These are phyloP conservation scores for Lasiommata megera DNA, from an alignment of 2,888 invertebrate species.

Conservation along the genomic window DNA sequence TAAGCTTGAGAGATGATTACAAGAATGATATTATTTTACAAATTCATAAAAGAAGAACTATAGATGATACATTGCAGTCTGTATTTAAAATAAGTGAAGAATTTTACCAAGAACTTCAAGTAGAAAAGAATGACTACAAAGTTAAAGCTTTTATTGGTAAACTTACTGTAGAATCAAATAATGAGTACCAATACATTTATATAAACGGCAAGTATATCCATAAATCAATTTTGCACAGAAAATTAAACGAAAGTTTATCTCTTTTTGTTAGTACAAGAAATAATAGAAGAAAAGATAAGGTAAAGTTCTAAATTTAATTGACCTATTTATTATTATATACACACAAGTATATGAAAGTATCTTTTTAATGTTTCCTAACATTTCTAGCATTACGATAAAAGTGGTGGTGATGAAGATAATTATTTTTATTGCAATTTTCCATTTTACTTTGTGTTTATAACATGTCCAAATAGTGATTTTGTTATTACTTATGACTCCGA, in stretches of 20 bases:
- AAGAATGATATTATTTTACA: conserved; percentile 81
- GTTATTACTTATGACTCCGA: conserved; percentile 70
- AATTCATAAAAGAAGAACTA: conserved; percentile 78
- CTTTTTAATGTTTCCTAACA: conserved; percentile 13
- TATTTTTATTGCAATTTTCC: conserved; percentile 42
- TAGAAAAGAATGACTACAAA: conserved; percentile 69
- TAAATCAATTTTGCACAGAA: conserved; percentile 65
- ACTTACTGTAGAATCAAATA: conserved; percentile 35
- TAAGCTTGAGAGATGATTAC: conserved; percentile 85
- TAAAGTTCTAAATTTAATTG: no score
- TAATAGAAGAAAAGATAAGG: conserved; percentile 45
- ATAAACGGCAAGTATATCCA: conserved; percentile 83
- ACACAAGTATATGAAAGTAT: background rate
- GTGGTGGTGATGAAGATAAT: conserved; percentile 37
- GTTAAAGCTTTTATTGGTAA: conserved; percentile 82
- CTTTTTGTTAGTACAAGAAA: conserved; percentile 35
- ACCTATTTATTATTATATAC: background rate
- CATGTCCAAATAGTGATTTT: conserved; percentile 78
- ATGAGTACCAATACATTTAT: conserved; percentile 81
- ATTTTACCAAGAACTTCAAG: conserved; percentile 59
- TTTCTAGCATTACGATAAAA: conserved; percentile 12
- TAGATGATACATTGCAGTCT: conserved; percentile 72
- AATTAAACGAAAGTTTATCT: conserved; percentile 46
- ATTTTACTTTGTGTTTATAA: conserved; percentile 79
- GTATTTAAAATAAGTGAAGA: conserved; percentile 55